Evolutionary conservation across 2,888 invertebrate genomes (phyloP).

Genomic region (Cantharis lateralis): DNA sequence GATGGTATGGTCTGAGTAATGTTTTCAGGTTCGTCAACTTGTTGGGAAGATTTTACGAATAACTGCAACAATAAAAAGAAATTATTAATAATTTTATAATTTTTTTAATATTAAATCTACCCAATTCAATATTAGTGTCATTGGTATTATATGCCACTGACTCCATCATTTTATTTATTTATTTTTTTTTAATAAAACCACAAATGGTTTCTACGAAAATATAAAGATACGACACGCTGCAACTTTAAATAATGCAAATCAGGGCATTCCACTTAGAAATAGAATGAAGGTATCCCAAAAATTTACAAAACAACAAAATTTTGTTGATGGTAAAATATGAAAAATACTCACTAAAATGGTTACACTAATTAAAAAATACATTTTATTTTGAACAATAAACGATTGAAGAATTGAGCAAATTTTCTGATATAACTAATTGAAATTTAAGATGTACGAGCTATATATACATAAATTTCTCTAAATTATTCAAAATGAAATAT

Average conservation of each 20-base stretch:
- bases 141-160: too few species aligned
- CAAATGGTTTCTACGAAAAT: not conserved
- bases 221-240: not conserved
- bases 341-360: not conserved
- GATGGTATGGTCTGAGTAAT: not conserved
- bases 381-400: not conserved
- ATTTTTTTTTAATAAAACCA: too few species aligned
- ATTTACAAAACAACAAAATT: not conserved
- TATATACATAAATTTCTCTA: not conserved
- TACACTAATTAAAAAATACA: not conserved
- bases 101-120: too few species aligned
- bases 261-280: not conserved
- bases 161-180: too few species aligned
- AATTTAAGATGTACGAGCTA: not conserved
- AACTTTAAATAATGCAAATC: not conserved
- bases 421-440: not conserved
- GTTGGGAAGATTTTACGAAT: not conserved
- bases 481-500: not conserved
- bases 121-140: too few species aligned
- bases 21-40: not conserved
- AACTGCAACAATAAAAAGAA: not conserved
- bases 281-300: not conserved
- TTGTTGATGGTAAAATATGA: not conserved
- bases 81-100: too few species aligned
- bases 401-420: not conserved